phyloP scores from a whole-genome alignment of 1,140 invertebrate genomes.

The Papilio polyxenes region DNA sequence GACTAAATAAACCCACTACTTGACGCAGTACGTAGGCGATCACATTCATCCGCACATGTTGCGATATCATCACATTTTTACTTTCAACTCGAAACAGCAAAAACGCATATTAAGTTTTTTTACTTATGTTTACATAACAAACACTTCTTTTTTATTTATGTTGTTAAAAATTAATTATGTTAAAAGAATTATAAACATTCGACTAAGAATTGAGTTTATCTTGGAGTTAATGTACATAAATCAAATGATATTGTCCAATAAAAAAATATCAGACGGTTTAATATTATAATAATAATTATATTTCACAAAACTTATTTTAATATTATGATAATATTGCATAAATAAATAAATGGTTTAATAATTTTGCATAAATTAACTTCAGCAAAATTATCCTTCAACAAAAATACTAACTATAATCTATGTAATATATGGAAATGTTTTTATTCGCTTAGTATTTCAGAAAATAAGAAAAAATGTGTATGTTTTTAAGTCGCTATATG shows the following conservation, averaged over 20 bases:
- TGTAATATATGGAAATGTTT: neutral
- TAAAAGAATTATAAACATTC: neutral
- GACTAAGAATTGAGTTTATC: neutral
- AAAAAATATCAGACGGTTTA: neutral
- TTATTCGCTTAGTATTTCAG: no score
- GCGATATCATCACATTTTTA: slow-evolving; percentile 13
- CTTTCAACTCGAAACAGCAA: neutral
- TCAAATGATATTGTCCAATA: neutral
- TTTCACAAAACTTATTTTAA: no score
- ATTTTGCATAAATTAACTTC: neutral
- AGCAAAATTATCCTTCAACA: neutral
- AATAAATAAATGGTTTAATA: no score
- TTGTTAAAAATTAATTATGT: neutral
- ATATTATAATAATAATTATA: neutral
- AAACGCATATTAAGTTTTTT: neutral
- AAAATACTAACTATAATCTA: no score
- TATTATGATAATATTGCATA: no score
- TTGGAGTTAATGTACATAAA: neutral
- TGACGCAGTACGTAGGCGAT: slow-evolving; percentile 29
- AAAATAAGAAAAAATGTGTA: no score
- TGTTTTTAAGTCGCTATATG: no score
- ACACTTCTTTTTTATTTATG: neutral
- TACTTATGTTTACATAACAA: neutral
- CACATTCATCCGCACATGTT: slow-evolving; percentile 22
- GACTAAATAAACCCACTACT: slow-evolving; percentile 25